Conservation (phyloP, 1,140 invertebrate species). For the Ceratosolen fusciceps region DNA sequence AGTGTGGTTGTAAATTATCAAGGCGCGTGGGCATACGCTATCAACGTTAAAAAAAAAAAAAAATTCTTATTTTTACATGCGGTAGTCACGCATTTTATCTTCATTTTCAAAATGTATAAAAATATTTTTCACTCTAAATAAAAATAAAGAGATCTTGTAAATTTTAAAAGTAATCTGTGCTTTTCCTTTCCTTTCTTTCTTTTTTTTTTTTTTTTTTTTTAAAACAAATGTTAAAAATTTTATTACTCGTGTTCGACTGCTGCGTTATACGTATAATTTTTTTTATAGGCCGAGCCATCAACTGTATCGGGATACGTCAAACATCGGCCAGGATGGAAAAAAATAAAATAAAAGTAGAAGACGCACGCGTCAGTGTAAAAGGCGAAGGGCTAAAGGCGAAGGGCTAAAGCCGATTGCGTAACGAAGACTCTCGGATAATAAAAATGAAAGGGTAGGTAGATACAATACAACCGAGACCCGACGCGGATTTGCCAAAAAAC, state of each 20-base stretch:
- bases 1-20: no score
- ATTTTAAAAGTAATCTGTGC: neutral
- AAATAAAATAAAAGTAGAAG: neutral
- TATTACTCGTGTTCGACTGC: neutral
- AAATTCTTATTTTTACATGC: no score
- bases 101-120: no score
- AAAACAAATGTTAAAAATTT: neutral
- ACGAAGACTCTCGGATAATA: neutral
- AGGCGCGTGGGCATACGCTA: no score
- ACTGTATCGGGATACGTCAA: neutral
- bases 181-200: no score
- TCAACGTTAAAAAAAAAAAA: no score
- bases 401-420: no score
- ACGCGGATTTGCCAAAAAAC: slow-evolving; percentile 23
- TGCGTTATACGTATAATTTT: neutral
- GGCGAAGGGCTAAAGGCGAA: no score
- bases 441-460: neutral
- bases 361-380: neutral
- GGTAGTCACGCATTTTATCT: no score
- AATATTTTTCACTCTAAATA: no score
- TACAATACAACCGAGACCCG: neutral
- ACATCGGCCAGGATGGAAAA: neutral
- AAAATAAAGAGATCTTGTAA: neutral
- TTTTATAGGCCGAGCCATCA: neutral
- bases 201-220: no score